Percentiles rank a stretch among this genome's conserved stretches.
Conservation (phyloP, 2,113 vertebrate genomes). For the Merops nubicus region DNA sequence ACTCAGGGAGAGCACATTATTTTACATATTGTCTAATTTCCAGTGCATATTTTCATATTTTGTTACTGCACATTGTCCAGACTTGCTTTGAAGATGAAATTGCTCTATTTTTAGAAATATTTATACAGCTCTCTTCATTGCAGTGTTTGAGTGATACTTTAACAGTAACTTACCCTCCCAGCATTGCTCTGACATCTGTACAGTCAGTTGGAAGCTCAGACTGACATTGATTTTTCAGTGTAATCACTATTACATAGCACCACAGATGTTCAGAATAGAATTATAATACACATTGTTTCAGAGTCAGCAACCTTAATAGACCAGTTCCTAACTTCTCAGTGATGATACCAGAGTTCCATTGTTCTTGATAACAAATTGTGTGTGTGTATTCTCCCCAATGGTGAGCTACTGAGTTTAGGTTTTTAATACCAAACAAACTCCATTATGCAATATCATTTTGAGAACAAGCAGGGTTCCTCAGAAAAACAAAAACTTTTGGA, state of each 20-base stretch:
- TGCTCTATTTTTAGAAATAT: constrained; percentile 13
- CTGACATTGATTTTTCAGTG: constrained; percentile 27
- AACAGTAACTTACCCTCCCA: background rate
- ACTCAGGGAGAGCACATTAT: background rate
- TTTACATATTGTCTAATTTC: background rate
- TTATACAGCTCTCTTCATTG: background rate
- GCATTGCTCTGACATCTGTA: background rate
- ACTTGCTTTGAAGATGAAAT: background rate
- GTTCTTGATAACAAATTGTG: background rate
- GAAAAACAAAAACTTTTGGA: background rate
- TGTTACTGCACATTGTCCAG: background rate
- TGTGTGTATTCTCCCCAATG: background rate
- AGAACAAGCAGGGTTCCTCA: background rate
- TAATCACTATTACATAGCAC: background rate
- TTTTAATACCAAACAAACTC: background rate
- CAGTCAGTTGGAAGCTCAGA: background rate
- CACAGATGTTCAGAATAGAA: background rate
- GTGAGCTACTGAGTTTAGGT: background rate
- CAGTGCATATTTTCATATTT: background rate
- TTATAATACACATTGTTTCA: background rate
- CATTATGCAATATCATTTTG: background rate
- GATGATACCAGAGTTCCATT: background rate
- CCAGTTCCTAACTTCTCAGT: background rate
- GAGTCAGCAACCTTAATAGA: background rate
- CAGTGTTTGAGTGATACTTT: background rate